Evolutionary conservation across 2,888 invertebrate species (phyloP).

Genomic region (Crocallis elinguaria): DNA sequence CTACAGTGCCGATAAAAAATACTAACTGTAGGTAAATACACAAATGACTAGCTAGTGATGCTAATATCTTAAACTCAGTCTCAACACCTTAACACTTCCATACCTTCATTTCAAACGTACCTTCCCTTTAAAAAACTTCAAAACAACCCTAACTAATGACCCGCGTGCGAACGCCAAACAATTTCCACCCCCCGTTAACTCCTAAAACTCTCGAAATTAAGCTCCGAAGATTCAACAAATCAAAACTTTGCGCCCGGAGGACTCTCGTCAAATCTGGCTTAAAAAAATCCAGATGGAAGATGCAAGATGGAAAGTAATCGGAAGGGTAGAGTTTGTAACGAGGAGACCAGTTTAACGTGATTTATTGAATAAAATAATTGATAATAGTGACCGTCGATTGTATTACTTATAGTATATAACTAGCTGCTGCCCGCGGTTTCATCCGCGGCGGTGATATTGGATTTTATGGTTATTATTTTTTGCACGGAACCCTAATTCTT

Average conservation of each 20-base stretch:
- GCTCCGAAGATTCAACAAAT: conserved; percentile 34
- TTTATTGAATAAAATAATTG: no score
- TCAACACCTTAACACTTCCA: background rate
- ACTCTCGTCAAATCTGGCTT: conserved; percentile 42
- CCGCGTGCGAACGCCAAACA: conserved; percentile 17
- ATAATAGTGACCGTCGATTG: no score
- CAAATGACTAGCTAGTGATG: no score
- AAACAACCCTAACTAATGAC: conserved; percentile 18
- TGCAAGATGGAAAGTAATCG: conserved; percentile 23
- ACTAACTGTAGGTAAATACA: no score
- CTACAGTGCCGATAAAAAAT: no score
- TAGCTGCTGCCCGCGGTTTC: no score
- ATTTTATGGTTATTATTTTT: no score
- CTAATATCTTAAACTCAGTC: background rate
- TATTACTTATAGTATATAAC: no score
- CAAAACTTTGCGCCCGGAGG: conserved; percentile 31
- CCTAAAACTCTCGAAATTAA: conserved; percentile 28
- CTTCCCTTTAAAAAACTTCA: conserved; percentile 4
- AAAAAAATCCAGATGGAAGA: conserved; percentile 35
- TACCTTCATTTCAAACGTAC: background rate
- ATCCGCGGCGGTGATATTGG: no score
- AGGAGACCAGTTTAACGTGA: no score
- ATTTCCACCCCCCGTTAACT: conserved; percentile 21
- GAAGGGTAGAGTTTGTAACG: no score
- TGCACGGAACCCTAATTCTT: no score